Evolutionary conservation across 2,888 invertebrate species (phyloP), one percentile per base, ranked within the genome.

Genomic region (Timema cristinae): DNA sequence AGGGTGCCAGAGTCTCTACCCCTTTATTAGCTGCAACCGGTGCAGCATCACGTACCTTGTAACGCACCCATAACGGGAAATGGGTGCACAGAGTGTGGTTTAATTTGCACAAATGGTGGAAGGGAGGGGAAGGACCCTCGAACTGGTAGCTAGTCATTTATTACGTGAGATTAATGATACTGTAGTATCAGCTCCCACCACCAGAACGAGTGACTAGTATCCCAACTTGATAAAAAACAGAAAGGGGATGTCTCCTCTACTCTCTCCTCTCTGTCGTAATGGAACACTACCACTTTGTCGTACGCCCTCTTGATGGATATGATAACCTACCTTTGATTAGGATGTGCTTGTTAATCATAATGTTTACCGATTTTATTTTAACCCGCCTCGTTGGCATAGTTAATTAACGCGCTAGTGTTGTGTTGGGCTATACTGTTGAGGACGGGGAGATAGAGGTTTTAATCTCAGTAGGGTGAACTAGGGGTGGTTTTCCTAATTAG

Each of bases 21-120:
- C 71, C 71, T 71, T 71, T 67, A 71, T 71, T 71, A 67, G 66
- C 71, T 71, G 71, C 71, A 71, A 71, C 71, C 67, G 71, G 71
- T 71, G 71, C 71, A 71, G 59, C 71, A 71, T 67, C 71, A 67
- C 71, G 71, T 67, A 11, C 15, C 70, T 70, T 63, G 47, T 70
- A 70, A 70, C 67, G 49, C 51, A 16, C 32, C 15, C 67, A 16
- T 50, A 54, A 66, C 66, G 71, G 71, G 56, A 67, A 71, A 71
- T 71, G 71, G 71, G 71, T 56, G 67, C 67, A 32, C 32, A 32
- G 32, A 32, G 32, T 32, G 32, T 32, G 67, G 71, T 71, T 67
- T 71, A 71, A 71, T 71, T 71, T 67, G 67, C 71, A 67, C 67
- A 66, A 69, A 69, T 69, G 59, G 59, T 15, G 54, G 54, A 54